Conservation (phyloP, 2,797 vertebrate species). For the Chrysolophus pictus region DNA sequence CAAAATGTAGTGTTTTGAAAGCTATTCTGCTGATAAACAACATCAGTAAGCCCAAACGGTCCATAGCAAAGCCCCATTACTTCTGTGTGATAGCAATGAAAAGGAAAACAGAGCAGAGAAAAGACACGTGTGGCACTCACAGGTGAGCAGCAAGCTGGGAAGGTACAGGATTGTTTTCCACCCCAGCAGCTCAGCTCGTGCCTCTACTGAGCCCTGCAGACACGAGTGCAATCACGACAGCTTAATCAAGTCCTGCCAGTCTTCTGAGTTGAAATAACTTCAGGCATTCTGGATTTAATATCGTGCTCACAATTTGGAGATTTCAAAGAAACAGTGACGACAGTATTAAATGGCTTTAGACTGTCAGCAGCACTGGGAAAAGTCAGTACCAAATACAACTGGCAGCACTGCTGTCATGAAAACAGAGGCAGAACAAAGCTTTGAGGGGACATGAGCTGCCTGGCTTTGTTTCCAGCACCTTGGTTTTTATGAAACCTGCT, state of each 20-base stretch:
- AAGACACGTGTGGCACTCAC: neutral
- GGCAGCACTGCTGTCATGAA: neutral
- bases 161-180: neutral
- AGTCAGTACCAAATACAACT: neutral
- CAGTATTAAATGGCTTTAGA: neutral
- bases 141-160: neutral
- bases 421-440: conserved; percentile 10
- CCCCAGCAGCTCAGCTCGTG: neutral
- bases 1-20: conserved; percentile 1
- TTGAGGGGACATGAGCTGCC: neutral
- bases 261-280: neutral
- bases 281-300: conserved; percentile 13
- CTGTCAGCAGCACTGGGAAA: neutral
- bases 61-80: neutral
- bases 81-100: neutral
- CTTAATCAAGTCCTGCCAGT: neutral
- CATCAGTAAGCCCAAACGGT: neutral
- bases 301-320: neutral
- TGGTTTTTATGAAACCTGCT: neutral
- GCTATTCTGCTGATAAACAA: neutral
- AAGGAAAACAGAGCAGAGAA: neutral
- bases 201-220: neutral
- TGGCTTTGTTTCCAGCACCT: neutral
- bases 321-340: neutral
- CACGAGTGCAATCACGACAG: neutral